These are phyloP conservation scores for Melangyna quadrimaculata DNA, from an alignment of 2,888 invertebrate genomes.

Conservation along the genomic window DNA sequence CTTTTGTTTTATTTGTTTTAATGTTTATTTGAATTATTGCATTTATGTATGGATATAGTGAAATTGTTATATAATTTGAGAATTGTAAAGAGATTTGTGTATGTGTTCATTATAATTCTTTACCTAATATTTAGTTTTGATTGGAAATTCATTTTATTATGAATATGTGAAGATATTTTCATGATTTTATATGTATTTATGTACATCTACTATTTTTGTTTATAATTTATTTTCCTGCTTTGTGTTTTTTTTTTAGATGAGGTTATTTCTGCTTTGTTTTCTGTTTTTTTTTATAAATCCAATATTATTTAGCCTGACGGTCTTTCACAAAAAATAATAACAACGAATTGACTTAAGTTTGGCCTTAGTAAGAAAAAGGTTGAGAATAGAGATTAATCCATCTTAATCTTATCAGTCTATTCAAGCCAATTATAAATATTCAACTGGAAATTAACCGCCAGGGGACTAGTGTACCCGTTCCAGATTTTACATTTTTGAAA, in stretches of 20 bases:
- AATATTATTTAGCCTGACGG: too few relatives aligned
- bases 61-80: slow-evolving; percentile 37
- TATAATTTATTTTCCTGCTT: neutral
- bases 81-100: slow-evolving; percentile 7
- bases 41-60: neutral
- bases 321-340: too few relatives aligned
- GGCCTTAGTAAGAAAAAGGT: too few relatives aligned
- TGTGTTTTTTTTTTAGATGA: neutral
- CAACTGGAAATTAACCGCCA: too few relatives aligned
- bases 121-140: neutral
- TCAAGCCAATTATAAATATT: too few relatives aligned
- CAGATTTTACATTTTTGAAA: too few relatives aligned
- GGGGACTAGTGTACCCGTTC: too few relatives aligned
- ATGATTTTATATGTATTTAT: neutral
- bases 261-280: neutral
- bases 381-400: too few relatives aligned
- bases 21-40: neutral
- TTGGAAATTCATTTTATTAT: neutral
- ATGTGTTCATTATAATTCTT: neutral
- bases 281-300: too few relatives aligned
- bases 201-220: neutral
- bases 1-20: slow-evolving; percentile 7
- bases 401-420: too few relatives aligned
- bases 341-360: too few relatives aligned
- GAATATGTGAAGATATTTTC: neutral